Evolutionary conservation across 2,888 invertebrate species (phyloP).

Genomic region (Ferdinandea cuprea): DNA sequence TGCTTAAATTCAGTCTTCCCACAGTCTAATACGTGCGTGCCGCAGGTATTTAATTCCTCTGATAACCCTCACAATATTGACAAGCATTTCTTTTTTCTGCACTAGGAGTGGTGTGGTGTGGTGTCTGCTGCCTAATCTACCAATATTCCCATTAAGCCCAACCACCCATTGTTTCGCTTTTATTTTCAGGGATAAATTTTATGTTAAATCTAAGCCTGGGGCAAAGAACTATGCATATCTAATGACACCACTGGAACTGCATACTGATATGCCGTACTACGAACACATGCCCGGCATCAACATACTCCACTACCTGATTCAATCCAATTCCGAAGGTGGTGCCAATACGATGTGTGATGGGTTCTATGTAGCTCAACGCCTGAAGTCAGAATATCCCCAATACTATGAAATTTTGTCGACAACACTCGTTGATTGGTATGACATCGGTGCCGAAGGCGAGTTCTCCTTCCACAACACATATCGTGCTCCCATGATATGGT

Average conservation of each 20-base stretch:
- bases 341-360: conserved; percentile 88
- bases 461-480: conserved; percentile 86
- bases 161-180: no score
- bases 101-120: no score
- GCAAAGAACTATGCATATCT: conserved; percentile 90
- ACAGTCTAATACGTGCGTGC: no score
- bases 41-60: no score
- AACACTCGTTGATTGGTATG: conserved; percentile 88
- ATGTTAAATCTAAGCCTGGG: conserved; percentile 86
- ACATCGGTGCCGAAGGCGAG: conserved; percentile 86
- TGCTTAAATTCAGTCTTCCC: no score
- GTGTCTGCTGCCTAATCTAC: no score
- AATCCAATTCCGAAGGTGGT: conserved; percentile 86
- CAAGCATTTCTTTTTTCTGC: no score
- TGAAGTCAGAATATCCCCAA: conserved; percentile 84
- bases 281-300: conserved; percentile 89
- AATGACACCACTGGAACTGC: conserved; percentile 87
- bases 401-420: conserved; percentile 85
- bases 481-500: conserved; percentile 86
- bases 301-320: conserved; percentile 88
- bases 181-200: conserved; percentile 85
- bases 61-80: no score
- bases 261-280: conserved; percentile 90
- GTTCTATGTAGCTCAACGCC: conserved; percentile 86
- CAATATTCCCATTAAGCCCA: no score